Evolutionary conservation across 1,140 invertebrate genomes (phyloP).

Genomic region (Cotesia glomerata): DNA sequence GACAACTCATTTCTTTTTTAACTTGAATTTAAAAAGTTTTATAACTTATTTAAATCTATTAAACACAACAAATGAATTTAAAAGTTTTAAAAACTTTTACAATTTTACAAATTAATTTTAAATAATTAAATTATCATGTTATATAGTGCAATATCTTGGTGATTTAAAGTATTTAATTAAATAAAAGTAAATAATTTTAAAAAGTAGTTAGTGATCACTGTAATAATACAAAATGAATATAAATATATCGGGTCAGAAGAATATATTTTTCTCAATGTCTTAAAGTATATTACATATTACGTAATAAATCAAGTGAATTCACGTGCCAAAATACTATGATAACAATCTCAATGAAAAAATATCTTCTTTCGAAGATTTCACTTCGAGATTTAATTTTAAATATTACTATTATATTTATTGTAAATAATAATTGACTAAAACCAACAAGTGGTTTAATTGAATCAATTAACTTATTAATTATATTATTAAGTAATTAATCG

Average conservation of each 20-base stretch:
- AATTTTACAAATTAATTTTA: no score
- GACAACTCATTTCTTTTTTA: no score
- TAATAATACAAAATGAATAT: neutral
- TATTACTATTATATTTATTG: slow-evolving; percentile 8
- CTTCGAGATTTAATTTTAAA: neutral
- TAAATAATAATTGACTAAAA: slow-evolving; percentile 1
- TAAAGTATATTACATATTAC: slow-evolving; percentile 29
- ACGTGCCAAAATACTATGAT: slow-evolving; percentile 56
- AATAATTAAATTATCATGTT: no score
- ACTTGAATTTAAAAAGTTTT: no score
- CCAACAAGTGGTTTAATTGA: no score
- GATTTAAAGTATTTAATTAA: neutral
- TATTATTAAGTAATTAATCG: neutral
- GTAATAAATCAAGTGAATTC: slow-evolving; percentile 52
- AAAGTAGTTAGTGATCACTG: neutral
- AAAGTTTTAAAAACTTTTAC: no score
- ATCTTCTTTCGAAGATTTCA: slow-evolving; percentile 10
- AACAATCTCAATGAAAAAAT: slow-evolving; percentile 15
- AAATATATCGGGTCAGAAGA: slow-evolving; percentile 31
- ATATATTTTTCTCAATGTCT: slow-evolving; percentile 42
- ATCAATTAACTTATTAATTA: neutral
- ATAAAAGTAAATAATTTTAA: neutral
- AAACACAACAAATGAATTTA: no score
- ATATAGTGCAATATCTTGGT: neutral
- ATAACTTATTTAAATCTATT: no score